These are phyloP conservation scores for Murina feae DNA, from an alignment of 2,113 vertebrate genomes.

Conservation along the genomic window DNA sequence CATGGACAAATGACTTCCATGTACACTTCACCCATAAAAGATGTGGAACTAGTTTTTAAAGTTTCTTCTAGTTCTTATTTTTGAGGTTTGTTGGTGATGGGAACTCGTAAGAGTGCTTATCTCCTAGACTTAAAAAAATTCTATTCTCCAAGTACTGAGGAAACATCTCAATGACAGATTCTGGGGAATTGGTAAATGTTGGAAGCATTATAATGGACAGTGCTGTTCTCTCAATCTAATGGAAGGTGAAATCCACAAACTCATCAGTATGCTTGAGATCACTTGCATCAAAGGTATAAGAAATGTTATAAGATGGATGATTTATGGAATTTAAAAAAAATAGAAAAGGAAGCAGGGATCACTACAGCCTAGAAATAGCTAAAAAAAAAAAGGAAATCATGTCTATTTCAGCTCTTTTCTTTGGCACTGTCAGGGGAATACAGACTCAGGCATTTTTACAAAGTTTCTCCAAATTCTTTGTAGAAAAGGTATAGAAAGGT, in stretches of 20 bases:
- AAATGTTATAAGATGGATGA: neutral
- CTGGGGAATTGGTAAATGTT: neutral
- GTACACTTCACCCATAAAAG: neutral
- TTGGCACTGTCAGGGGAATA: neutral
- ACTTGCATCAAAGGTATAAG: neutral
- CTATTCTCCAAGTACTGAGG: neutral
- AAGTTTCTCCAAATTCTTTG: neutral
- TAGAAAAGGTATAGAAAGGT: neutral
- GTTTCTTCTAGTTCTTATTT: neutral
- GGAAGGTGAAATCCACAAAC: neutral
- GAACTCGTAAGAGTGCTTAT: neutral
- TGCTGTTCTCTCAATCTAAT: neutral
- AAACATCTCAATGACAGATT: neutral
- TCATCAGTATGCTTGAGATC: neutral
- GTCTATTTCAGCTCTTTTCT: neutral
- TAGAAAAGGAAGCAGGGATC: neutral
- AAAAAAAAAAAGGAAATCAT: neutral
- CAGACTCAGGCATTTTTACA: neutral
- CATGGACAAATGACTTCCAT: neutral
- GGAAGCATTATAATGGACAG: neutral
- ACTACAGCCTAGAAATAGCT: neutral
- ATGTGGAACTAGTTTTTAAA: neutral
- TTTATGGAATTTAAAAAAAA: neutral
- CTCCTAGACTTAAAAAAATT: neutral
- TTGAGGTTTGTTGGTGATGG: neutral